Conservation (phyloP, 1,140 invertebrate genomes). For the Contarinia nasturtii region DNA sequence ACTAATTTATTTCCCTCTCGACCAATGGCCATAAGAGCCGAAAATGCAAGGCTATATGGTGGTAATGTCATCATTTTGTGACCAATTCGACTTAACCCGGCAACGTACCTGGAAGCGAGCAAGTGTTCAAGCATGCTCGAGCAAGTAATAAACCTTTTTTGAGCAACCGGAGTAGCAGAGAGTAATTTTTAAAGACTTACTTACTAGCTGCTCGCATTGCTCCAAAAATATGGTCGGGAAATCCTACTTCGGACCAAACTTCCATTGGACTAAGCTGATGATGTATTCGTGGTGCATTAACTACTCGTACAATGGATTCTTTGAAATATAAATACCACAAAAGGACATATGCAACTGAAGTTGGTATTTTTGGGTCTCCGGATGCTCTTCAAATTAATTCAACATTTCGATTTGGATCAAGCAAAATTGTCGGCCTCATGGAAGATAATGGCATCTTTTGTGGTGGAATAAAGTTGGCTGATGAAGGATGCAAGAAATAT, state of each 20-base stretch:
- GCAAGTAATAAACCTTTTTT: too few relatives aligned
- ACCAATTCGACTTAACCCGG: slow-evolving; percentile 10
- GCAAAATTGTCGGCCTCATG: slow-evolving; percentile 68
- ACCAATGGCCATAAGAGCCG: slow-evolving; percentile 21
- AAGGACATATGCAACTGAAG: slow-evolving; percentile 50
- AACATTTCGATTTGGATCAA: slow-evolving; percentile 40
- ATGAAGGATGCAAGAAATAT: slow-evolving; percentile 59
- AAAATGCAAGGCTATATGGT: slow-evolving; percentile 24
- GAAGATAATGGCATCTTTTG: slow-evolving; percentile 77
- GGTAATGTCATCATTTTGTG: slow-evolving; percentile 19
- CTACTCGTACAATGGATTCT: slow-evolving; percentile 53
- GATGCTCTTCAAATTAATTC: slow-evolving; percentile 62
- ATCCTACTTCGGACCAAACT: slow-evolving; percentile 50
- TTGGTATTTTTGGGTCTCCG: slow-evolving; percentile 79
- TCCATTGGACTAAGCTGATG: slow-evolving; percentile 66
- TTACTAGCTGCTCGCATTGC: too few relatives aligned
- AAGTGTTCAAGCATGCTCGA: too few relatives aligned
- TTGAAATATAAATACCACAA: slow-evolving; percentile 56
- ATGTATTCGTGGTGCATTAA: slow-evolving; percentile 70
- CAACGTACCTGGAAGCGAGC: too few relatives aligned
- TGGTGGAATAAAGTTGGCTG: slow-evolving; percentile 57
- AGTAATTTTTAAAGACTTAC: too few relatives aligned
- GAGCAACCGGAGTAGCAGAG: too few relatives aligned
- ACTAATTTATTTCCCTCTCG: slow-evolving; percentile 15
- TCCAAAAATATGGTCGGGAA: slow-evolving; percentile 11